phyloP scores from a whole-genome alignment of 2,888 invertebrate species.

The Yponomeuta cagnagella region DNA sequence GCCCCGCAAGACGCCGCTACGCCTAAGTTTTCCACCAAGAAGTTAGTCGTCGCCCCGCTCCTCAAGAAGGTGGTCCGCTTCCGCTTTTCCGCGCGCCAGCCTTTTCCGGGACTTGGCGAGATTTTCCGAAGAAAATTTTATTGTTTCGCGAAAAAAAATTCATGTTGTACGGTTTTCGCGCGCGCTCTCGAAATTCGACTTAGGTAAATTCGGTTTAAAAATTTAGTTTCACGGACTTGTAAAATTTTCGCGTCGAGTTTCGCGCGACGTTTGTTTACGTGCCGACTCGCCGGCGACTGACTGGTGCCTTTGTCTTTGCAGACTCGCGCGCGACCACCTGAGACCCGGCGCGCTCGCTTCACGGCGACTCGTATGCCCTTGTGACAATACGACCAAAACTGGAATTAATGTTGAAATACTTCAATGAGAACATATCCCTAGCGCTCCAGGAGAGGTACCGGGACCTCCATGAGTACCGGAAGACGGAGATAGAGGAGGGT shows the following conservation, averaged over 20 bases:
- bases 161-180: neutral
- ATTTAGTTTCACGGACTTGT: neutral
- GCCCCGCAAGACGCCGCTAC: conserved; percentile 73
- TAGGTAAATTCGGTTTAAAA: neutral
- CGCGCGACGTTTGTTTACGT: conserved; percentile 17
- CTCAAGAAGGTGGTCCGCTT: conserved; percentile 70
- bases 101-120: conserved; percentile 18
- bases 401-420: conserved; percentile 76
- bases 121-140: neutral
- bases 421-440: conserved; percentile 75
- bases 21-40: conserved; percentile 76
- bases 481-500: conserved; percentile 68
- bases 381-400: conserved; percentile 65
- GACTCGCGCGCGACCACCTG: conserved; percentile 31
- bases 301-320: conserved; percentile 33
- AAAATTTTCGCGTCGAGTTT: conserved; percentile 5
- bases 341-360: conserved; percentile 14
- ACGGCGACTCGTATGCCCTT: conserved; percentile 52
- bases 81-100: conserved; percentile 52
- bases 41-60: conserved; percentile 76
- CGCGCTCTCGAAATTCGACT: neutral
- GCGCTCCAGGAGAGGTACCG: conserved; percentile 75
- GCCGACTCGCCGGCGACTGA: conserved; percentile 7
- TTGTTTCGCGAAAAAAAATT: neutral
- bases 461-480: conserved; percentile 75